Evolutionary conservation across 2,888 invertebrate genomes (phyloP).

Genomic region (Amblyjoppa fuscipennis): DNA sequence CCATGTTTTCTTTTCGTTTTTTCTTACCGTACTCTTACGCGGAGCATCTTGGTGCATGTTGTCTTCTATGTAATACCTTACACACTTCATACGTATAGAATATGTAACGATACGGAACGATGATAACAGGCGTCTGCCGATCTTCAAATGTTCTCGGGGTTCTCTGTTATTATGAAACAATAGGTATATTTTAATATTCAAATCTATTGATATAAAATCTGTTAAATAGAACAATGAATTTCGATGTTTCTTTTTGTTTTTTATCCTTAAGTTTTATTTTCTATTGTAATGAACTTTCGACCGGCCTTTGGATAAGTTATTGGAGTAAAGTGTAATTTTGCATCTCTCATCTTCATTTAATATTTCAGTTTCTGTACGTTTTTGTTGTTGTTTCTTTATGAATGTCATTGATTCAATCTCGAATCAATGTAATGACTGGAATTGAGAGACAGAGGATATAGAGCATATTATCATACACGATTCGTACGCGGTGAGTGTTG

Average conservation of each 20-base stretch:
- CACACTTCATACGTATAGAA: background rate
- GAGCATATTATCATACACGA: background rate
- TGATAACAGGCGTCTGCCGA: slow-evolving; percentile 44
- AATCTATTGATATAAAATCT: slow-evolving; percentile 69
- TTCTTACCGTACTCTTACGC: background rate
- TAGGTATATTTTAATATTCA: slow-evolving; percentile 50
- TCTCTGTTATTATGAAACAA: slow-evolving; percentile 19
- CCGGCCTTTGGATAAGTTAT: slow-evolving; percentile 43
- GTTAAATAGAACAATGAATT: slow-evolving; percentile 57
- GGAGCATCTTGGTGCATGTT: background rate
- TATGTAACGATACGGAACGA: slow-evolving; percentile 13
- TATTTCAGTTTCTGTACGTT: background rate
- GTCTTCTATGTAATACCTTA: background rate
- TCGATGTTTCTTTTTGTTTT: background rate
- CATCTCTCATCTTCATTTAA: background rate
- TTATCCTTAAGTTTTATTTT: background rate
- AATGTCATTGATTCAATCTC: slow-evolving; percentile 26
- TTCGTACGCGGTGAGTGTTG: background rate
- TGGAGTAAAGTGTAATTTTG: slow-evolving; percentile 12
- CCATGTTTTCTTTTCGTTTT: background rate
- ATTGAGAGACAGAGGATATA: background rate
- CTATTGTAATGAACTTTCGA: slow-evolving; percentile 40
- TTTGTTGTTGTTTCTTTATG: background rate
- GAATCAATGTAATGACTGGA: slow-evolving; percentile 1
- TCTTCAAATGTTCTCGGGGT: background rate